A percentile compares a stretch with the other conserved stretches of the same genome.
phyloP scores from a whole-genome alignment of 2,113 vertebrate genomes.

The Phaethon lepturus region DNA sequence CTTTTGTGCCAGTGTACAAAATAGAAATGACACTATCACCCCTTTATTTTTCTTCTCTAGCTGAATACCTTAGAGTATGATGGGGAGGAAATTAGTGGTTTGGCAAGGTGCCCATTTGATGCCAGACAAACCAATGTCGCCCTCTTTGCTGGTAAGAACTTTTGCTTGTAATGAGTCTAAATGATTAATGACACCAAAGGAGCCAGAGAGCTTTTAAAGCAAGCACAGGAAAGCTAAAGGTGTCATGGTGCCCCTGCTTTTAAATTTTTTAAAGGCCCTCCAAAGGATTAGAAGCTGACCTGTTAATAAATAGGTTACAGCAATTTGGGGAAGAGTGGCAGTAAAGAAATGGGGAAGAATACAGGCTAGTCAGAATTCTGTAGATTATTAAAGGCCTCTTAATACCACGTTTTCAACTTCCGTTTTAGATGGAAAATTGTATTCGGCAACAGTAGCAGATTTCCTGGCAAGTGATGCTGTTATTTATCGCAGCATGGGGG shows the following conservation, averaged over 20 bases:
- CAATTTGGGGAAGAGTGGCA: conserved; percentile 13
- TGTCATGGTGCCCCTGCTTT: conserved; percentile 26
- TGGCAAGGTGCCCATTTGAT: conserved; percentile 98
- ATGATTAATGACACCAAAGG: conserved; percentile 73
- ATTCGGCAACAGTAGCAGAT: conserved; percentile 97
- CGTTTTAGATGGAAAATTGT: conserved; percentile 92
- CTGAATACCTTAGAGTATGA: conserved; percentile 98
- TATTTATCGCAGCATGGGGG: conserved; percentile 98
- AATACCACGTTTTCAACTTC: conserved; percentile 19
- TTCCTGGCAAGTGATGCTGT: conserved; percentile 98
- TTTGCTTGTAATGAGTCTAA: conserved; percentile 69
- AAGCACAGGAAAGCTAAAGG: conserved; percentile 25
- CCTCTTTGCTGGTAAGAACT: conserved; percentile 94
- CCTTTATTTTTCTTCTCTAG: conserved; percentile 81
- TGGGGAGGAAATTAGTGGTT: conserved; percentile 97
- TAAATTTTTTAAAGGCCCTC: conserved; percentile 41
- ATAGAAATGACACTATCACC: conserved; percentile 50
- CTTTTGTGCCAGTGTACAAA: conserved; percentile 41
- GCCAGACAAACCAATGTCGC: conserved; percentile 99
- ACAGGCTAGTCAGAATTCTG: conserved; percentile 12
- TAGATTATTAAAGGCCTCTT: conserved; percentile 2
- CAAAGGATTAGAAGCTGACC: conserved; percentile 30
- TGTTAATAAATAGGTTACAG: conserved; percentile 33
- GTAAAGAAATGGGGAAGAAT: neutral
- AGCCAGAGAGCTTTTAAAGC: conserved; percentile 56